Base-by-base conservation (phyloP, 1,140 invertebrate genomes). In the silkworm (Bombyx mori) region DNA sequence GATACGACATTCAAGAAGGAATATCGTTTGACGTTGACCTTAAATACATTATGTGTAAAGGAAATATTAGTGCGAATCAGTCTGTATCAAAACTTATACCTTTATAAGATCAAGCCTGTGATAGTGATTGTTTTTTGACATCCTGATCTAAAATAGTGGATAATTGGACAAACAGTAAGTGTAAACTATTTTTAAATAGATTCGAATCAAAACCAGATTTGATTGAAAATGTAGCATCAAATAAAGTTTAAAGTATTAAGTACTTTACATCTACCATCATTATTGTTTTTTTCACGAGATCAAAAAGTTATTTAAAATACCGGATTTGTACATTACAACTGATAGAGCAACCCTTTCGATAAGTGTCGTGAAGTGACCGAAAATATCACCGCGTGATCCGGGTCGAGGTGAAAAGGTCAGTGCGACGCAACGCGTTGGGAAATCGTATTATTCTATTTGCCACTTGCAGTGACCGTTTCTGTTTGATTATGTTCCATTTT, bases 1-100 rank as follows among this genome's bases (percentile, higher is more conserved):
- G 61, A 60, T 61, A 55, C 69, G 70, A 64, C 65, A 62, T 65
- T 70, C 71, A 67, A 58, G 58, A 44, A 49, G 46, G 35, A 42
- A 12, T 44, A 51, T 57, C 48, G 50, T 44, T 35, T 35, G 26
- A 35, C 2, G 26, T 35, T 35, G 26, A 35, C 10, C 12, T 47
- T 47, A 47, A 5, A n/a, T n/a, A 47, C 12, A 5, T 10, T n/a
- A 18, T 47, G 46, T 18, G 10, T 47, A 47, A n/a, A n/a, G 46
- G 10, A 47, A n/a, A 35, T 35, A 35, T 35, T 35, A 35, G 26
- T 35, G 26, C 26, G 26, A 35, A 35, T 35, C 26, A 35, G 26
- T 35, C 26, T 0, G 26, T 35, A 35, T 35, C 26, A 35, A 35
- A 35, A 35, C 26, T 35, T 2, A 35, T 3, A 35, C 4, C 26